Conservation (phyloP, 35 echinoderm and acorn worm genomes). For the Eucidaris tribuloides region DNA sequence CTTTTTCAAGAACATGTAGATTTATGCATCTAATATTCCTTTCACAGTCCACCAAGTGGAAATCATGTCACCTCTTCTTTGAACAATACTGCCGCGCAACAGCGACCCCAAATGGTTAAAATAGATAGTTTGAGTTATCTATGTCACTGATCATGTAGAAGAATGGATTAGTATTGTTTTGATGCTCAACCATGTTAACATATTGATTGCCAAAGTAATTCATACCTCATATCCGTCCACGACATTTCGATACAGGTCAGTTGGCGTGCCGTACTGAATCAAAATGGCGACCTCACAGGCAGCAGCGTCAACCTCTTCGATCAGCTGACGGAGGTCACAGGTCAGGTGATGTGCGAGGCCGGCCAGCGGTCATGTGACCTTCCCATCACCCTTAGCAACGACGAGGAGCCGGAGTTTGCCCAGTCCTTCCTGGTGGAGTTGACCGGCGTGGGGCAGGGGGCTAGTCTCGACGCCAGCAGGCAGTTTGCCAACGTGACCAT, state of each 20-base stretch:
- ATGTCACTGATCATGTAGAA: no score
- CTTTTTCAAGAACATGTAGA: no score
- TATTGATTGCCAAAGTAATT: no score
- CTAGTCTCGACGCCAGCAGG: constrained; percentile 34
- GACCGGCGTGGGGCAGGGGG: constrained; percentile 61
- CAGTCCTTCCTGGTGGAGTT: constrained; percentile 80
- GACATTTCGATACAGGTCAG: constrained; percentile 79
- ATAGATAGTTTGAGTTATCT: no score
- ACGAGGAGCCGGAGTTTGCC: constrained; percentile 91
- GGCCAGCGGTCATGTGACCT: constrained; percentile 56
- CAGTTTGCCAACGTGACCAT: constrained; percentile 81
- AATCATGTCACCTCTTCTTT: no score
- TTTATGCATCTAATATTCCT: no score
- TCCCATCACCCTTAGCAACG: constrained; percentile 63
- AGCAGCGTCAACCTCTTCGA: constrained; percentile 48
- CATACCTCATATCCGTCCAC: no score
- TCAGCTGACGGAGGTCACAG: constrained; percentile 51
- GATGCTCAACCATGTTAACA: no score
- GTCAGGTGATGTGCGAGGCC: constrained; percentile 52
- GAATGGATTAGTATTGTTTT: no score
- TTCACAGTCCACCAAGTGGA: no score
- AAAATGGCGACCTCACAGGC: constrained; percentile 16
- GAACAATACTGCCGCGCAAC: no score
- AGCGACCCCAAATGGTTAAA: no score
- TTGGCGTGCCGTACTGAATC: constrained; percentile 75